Conservation (phyloP, 2,113 vertebrate genomes). For the Clarias batrachus region DNA sequence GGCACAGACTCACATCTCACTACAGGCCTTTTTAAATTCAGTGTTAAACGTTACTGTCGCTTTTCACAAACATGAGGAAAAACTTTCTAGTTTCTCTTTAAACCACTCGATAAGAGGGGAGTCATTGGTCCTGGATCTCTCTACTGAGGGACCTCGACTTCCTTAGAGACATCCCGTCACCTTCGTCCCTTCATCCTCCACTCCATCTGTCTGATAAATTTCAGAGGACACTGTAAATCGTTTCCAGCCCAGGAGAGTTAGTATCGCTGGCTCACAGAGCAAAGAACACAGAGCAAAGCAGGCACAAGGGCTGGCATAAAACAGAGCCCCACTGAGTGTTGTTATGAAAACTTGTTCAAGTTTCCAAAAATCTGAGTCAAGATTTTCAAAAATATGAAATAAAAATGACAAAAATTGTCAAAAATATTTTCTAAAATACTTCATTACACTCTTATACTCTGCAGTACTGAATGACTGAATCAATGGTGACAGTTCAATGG, state of each 20-base stretch:
- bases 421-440: not conserved
- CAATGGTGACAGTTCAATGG: not conserved
- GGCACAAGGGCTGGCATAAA: slow-evolving; percentile 5
- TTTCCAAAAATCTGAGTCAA: not conserved
- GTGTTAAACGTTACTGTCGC: slow-evolving; percentile 17
- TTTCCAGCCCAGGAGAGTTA: slow-evolving; percentile 45
- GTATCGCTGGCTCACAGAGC: slow-evolving; percentile 40
- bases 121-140: slow-evolving; percentile 7
- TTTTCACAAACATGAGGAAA: slow-evolving; percentile 9
- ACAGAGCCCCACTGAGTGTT: slow-evolving; percentile 12
- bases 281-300: slow-evolving; percentile 38
- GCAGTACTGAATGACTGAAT: not conserved
- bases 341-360: slow-evolving; percentile 17
- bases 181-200: slow-evolving; percentile 25
- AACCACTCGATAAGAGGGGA: slow-evolving; percentile 8
- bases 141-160: not conserved
- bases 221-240: slow-evolving; percentile 25
- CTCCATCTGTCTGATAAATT: slow-evolving; percentile 31
- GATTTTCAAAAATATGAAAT: too few species aligned
- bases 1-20: not conserved
- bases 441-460: slow-evolving; percentile 14
- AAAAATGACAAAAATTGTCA: not conserved
- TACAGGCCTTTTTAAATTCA: slow-evolving; percentile 25
- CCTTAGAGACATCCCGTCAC: slow-evolving; percentile 36
- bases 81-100: slow-evolving; percentile 6